phyloP scores from a whole-genome alignment of 2,888 invertebrate species.

The Eristalis intricaria region DNA sequence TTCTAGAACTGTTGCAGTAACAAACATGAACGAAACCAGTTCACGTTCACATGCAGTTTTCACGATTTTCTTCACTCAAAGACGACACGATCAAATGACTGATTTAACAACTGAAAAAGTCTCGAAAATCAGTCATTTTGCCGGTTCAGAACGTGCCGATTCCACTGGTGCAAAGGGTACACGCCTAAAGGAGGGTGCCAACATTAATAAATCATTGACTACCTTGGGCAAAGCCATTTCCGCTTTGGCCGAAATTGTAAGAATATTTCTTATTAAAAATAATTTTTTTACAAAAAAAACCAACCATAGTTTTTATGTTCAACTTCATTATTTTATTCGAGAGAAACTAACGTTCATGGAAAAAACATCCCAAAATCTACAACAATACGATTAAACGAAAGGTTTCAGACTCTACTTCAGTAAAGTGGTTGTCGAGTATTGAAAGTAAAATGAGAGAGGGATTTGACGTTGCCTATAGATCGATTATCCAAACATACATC shows the following conservation, averaged over 20 bases:
- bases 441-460: too few relatives aligned
- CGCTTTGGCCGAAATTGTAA: constrained; percentile 97
- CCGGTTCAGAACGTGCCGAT: constrained; percentile 98
- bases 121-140: constrained; percentile 98
- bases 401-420: too few relatives aligned
- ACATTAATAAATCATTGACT: constrained; percentile 99
- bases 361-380: too few relatives aligned
- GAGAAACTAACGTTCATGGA: too few relatives aligned
- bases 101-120: constrained; percentile 96
- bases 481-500: too few relatives aligned
- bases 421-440: too few relatives aligned
- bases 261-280: constrained; percentile 78
- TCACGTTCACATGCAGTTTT: constrained; percentile 99
- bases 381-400: too few relatives aligned
- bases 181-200: constrained; percentile 98
- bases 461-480: too few relatives aligned
- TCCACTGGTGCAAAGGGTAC: constrained; percentile 99
- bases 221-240: constrained; percentile 99
- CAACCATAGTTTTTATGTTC: constrained; percentile 20
- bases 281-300: background rate
- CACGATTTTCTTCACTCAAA: constrained; percentile 99
- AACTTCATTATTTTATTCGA: background rate
- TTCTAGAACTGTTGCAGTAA: constrained; percentile 97
- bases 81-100: constrained; percentile 92
- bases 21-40: constrained; percentile 99